Conservation (phyloP, 2,888 invertebrate species). For the Agrilus mali region DNA sequence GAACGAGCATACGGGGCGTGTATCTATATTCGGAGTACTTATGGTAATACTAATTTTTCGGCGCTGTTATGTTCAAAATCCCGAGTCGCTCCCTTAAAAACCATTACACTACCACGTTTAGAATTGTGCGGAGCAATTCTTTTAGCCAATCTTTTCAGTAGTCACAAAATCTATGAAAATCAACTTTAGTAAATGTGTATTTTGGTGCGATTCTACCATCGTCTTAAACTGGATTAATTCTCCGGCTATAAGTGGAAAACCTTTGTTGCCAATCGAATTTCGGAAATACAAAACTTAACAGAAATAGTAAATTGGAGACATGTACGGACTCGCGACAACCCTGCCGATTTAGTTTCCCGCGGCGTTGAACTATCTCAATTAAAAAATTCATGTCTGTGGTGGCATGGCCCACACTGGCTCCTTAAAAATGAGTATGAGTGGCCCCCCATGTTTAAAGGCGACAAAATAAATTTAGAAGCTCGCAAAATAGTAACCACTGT, state of each 20-base stretch:
- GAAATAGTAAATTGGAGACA: conserved; percentile 7
- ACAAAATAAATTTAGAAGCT: not conserved
- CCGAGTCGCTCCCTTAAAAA: conserved; percentile 8
- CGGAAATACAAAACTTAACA: conserved; percentile 8
- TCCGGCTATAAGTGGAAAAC: conserved; percentile 12
- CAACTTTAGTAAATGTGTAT: not conserved
- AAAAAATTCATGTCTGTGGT: conserved; percentile 4
- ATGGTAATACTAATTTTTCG: not conserved
- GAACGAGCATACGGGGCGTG: conserved; percentile 15
- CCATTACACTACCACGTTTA: conserved; percentile 17
- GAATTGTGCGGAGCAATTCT: conserved; percentile 19
- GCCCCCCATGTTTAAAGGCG: not conserved
- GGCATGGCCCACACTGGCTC: conserved; percentile 5
- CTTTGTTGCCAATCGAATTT: conserved; percentile 14
- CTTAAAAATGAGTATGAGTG: not conserved
- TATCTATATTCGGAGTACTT: conserved; percentile 11
- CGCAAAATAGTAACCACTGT: not conserved
- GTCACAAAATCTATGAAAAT: conserved; percentile 5
- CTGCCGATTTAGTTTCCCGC: conserved; percentile 9
- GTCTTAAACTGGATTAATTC: conserved; percentile 17
- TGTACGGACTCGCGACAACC: conserved; percentile 8
- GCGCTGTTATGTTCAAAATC: conserved; percentile 7
- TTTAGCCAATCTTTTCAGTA: conserved; percentile 11
- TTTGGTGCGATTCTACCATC: conserved; percentile 20
- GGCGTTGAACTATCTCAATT: conserved; percentile 3